A percentile compares a stretch with the other conserved stretches of the same genome.
These are phyloP conservation scores for Telmatherina bonti DNA, from an alignment of 2,797 vertebrate species.

Conservation along the genomic window DNA sequence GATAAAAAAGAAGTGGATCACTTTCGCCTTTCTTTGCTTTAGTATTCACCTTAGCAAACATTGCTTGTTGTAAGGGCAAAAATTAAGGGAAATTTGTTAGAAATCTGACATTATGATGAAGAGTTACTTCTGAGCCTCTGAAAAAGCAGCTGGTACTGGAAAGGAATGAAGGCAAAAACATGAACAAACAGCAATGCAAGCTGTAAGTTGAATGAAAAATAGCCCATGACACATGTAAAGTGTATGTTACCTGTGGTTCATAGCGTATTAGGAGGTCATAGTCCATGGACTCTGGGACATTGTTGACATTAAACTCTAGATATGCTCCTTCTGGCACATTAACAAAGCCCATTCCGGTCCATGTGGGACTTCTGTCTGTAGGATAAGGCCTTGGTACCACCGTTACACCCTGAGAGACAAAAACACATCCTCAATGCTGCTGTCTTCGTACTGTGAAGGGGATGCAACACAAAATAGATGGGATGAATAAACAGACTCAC, in stretches of 20 bases:
- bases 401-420: conserved; percentile 84
- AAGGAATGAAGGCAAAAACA: background rate
- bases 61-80: background rate
- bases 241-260: conserved; percentile 90
- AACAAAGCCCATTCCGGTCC: conserved; percentile 96
- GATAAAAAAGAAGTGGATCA: no score
- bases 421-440: background rate
- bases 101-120: no score
- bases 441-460: background rate
- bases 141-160: background rate
- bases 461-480: background rate
- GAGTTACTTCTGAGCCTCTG: background rate
- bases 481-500: conserved; percentile 77
- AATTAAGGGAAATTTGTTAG: background rate
- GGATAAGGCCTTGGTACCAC: conserved; percentile 87
- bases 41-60: no score
- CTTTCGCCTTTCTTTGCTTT: no score
- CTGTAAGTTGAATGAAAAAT: background rate
- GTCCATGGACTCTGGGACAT: conserved; percentile 95
- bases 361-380: conserved; percentile 89
- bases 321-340: conserved; percentile 91
- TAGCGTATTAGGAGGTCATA: conserved; percentile 95
- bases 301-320: conserved; percentile 90
- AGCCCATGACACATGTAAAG: background rate
- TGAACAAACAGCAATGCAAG: background rate